These are phyloP conservation scores for Sinopyrophorus schimmeli DNA, from an alignment of 2,888 invertebrate species.

Conservation along the genomic window DNA sequence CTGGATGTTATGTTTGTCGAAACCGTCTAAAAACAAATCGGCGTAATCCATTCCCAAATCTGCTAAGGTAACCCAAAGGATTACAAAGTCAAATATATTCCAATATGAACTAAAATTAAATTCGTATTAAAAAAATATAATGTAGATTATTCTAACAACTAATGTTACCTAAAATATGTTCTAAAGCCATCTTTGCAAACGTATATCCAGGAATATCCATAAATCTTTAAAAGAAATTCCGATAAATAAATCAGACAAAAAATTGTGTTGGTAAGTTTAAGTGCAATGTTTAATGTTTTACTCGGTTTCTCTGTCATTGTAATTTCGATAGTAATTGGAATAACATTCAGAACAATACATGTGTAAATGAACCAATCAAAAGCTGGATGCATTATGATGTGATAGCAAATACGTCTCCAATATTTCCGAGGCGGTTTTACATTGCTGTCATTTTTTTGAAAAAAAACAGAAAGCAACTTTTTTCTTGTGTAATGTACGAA, in stretches of 20 bases:
- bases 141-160: background rate
- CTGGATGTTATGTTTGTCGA: slow-evolving; percentile 4
- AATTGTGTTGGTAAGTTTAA: slow-evolving; percentile 2
- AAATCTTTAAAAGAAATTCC: slow-evolving; percentile 41
- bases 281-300: background rate
- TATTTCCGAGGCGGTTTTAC: slow-evolving; percentile 47
- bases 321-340: slow-evolving; percentile 26
- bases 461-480: slow-evolving; percentile 47
- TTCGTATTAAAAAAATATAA: background rate
- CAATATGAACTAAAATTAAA: slow-evolving; percentile 55
- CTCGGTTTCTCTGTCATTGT: background rate
- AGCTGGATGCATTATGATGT: slow-evolving; percentile 48
- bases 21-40: background rate
- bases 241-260: slow-evolving; percentile 30
- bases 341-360: slow-evolving; percentile 54
- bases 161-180: slow-evolving; percentile 50
- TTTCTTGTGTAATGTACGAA: slow-evolving; percentile 57
- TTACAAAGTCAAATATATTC: slow-evolving; percentile 63
- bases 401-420: slow-evolving; percentile 54
- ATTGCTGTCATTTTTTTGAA: slow-evolving; percentile 12
- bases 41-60: slow-evolving; percentile 13
- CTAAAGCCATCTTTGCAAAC: slow-evolving; percentile 55
- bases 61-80: slow-evolving; percentile 57
- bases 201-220: slow-evolving; percentile 53
- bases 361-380: slow-evolving; percentile 17